Evolutionary conservation across 2,113 vertebrate species (phyloP), one percentile per base, ranked within the genome.

Genomic region (Symphodus melops): DNA sequence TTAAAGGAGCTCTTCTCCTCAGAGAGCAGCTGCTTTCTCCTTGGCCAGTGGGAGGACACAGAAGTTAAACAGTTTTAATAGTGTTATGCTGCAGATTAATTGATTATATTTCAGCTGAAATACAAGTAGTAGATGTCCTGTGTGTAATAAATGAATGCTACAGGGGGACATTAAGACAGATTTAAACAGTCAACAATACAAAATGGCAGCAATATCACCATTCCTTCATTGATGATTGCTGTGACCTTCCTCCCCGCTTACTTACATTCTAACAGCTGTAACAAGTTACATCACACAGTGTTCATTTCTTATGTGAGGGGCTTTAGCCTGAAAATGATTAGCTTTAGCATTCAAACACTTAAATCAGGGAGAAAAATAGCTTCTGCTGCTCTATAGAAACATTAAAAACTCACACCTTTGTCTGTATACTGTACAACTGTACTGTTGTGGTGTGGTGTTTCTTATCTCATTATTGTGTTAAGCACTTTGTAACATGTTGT

Each of bases 11-110:
- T 42, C 46, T 19, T 63, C n/a, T 49, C 39, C 70, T 62, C 54
- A 14, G 59, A 58, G 77, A 77, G 53, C 71, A 66, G 62, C 74
- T 52, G 59, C 36, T 73, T 79, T 68, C 57, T 84, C 73, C 59
- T 62, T 55, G 39, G 53, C 63, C 77, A 42, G 59, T 19, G 55
- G 7, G 60, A 77, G 68, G 72, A 74, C 9, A 12, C 33, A 28
- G 64, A 68, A 10, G 7, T 62, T 52, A 23, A 33, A 65, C 53
- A 53, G 42, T 61, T 67, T 79, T 76, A 25, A 52, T 37, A 41
- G 58, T 1, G 25, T 65, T 62, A 68, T 52, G 39, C 75, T 73
- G 37, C 75, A 74, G 62, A 75, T 81, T 65, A 76, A 70, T 41
- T 23, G 33, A 55, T 72, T 49, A 62, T 16, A 62, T 72, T 72